Evolutionary conservation across 2,113 vertebrate genomes (phyloP).

Genomic region (Xyliphius kryptos): DNA sequence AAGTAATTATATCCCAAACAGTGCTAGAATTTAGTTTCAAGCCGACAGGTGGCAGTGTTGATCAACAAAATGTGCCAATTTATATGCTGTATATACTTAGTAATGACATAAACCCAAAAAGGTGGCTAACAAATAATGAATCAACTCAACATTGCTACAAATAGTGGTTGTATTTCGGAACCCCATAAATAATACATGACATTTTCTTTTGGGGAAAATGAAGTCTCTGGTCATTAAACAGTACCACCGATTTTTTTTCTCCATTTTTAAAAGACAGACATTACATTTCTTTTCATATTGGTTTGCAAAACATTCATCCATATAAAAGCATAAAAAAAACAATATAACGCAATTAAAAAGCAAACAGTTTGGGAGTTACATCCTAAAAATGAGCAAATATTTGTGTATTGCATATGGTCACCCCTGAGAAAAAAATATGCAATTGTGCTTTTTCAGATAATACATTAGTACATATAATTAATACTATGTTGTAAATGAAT

Average conservation of each 20-base stretch:
- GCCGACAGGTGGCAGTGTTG: too few relatives aligned
- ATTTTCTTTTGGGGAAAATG: neutral
- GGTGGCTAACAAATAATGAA: neutral
- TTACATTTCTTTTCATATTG: neutral
- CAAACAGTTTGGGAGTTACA: neutral
- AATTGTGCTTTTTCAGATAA: too few relatives aligned
- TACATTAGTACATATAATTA: too few relatives aligned
- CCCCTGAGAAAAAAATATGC: constrained; percentile 20
- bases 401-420: neutral
- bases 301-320: neutral
- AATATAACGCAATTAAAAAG: neutral
- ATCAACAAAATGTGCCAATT: too few relatives aligned
- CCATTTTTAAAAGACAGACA: neutral
- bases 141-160: neutral
- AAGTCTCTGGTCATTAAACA: constrained; percentile 1
- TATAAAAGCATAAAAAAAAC: constrained; percentile 4
- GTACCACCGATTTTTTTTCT: constrained; percentile 1
- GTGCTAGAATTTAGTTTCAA: too few relatives aligned
- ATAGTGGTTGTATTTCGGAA: constrained; percentile 23
- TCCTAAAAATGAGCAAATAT: neutral
- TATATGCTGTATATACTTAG: too few relatives aligned
- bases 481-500: too few relatives aligned
- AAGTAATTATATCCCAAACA: too few relatives aligned
- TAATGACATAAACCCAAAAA: neutral
- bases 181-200: neutral